Conservation (phyloP, 1,140 invertebrate species). For the Pollicipes pollicipes region DNA sequence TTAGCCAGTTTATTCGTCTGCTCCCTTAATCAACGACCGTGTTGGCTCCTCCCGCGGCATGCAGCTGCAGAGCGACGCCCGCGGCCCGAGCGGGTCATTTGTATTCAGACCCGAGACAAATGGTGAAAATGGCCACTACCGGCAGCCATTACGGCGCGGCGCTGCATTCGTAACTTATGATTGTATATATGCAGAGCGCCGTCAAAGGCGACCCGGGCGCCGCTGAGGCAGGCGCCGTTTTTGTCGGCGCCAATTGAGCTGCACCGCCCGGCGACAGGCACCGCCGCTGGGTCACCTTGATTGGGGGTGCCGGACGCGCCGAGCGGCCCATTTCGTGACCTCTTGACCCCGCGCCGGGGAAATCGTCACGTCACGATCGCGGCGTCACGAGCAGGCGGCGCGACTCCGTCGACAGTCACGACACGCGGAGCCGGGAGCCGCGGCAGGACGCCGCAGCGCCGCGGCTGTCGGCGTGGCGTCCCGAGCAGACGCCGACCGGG, state of each 20-base stretch:
- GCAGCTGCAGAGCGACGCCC: not conserved
- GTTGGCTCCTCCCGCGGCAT: not conserved
- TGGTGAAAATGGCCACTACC: not conserved
- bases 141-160: no score
- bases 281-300: not conserved
- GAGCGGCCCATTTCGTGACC: not conserved
- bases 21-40: not conserved
- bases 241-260: not conserved
- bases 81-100: not conserved
- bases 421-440: not conserved
- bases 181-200: not conserved
- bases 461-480: no score
- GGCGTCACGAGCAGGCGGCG: not conserved
- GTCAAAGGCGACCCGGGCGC: not conserved
- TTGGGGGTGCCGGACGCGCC: not conserved
- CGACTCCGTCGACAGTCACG: not conserved
- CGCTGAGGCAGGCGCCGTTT: not conserved
- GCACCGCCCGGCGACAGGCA: not conserved
- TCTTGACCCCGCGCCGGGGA: not conserved
- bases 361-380: not conserved
- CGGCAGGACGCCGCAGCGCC: no score
- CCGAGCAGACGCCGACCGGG: not conserved
- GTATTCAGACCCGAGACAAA: not conserved
- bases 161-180: not conserved
- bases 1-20: not conserved